Conservation (phyloP, 2,113 vertebrate genomes). For the Sinocyclocheilus maitianheensis region DNA sequence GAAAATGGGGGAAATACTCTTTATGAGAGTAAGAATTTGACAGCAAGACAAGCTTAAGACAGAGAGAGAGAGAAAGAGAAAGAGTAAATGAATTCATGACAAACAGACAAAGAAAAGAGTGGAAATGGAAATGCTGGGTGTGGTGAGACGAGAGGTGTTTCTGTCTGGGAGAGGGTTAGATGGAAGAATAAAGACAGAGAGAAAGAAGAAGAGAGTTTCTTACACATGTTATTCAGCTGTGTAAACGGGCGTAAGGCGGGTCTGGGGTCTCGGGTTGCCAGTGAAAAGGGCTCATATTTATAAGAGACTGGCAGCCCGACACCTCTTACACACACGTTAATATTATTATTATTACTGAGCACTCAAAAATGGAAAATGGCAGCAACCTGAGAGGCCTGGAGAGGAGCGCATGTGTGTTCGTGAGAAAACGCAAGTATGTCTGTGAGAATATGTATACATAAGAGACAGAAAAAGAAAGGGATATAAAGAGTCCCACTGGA, state of each 20-base stretch:
- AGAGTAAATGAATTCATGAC: conserved; percentile 37
- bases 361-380: conserved; percentile 81
- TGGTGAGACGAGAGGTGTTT: conserved; percentile 51
- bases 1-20: not conserved
- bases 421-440: conserved; percentile 52
- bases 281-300: conserved; percentile 79
- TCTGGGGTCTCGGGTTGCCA: conserved; percentile 75
- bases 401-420: conserved; percentile 63
- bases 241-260: conserved; percentile 78
- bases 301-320: conserved; percentile 76
- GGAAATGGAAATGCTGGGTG: conserved; percentile 23
- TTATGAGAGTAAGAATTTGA: not conserved
- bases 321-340: conserved; percentile 68
- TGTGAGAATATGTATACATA: conserved; percentile 57
- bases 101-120: conserved; percentile 23
- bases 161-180: conserved; percentile 44
- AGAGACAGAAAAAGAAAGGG: conserved; percentile 53
- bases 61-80: not conserved
- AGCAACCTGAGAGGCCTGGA: conserved; percentile 77
- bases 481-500: conserved; percentile 52
- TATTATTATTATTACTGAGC: conserved; percentile 81
- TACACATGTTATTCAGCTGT: conserved; percentile 84
- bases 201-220: conserved; percentile 64
- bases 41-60: not conserved
- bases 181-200: conserved; percentile 19